Base-by-base conservation (phyloP, 2,888 invertebrate genomes). In the Ennomos fuscantarius region DNA sequence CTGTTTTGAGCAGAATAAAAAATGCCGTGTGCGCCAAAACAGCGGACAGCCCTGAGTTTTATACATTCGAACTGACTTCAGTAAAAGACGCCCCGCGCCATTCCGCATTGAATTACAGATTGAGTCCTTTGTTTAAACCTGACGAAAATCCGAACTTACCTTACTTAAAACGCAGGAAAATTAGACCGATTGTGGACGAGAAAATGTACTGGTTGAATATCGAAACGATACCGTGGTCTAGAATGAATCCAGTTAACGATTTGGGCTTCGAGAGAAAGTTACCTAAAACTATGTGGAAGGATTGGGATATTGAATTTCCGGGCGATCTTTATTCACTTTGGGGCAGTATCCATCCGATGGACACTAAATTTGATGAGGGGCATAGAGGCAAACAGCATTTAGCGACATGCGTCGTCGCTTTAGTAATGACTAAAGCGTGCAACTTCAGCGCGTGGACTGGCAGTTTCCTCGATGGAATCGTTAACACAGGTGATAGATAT, bases 271-370 rank as follows among this genome's bases (percentile, higher is more conserved):
- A 78, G 34, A 76, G 91, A 35, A 80, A 76, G 43, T 84, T 80
- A 12, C 85, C 87, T 1, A 79, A 73, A 58, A 77, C 88, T 0
- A 57, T 89, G 76, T 95, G 95, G 95, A 94, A 94, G 70, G 89
- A 94, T 49, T 96, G 94, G 93, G 94, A 95, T 61, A 93, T 95
- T 1, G 95, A 96, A 74, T 94, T 95, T 65, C 93, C 93, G 2
- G 93, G 94, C 1, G 95, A 95, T 60, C 79, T 96, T 0, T 96
- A 91, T 85, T 95, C 96, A 0, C 79, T 96, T 1, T 94, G 95
- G 93, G 95, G 95, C 0, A 93, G 92, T 34, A 72, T 95, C 11
- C 95, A 95, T 82, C 95, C 95, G 2, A 79, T 89, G 49, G 94
- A 94, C 35, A 69, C 78, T 0, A 91, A 89, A 63, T 96, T 96